A percentile compares a stretch with the other conserved stretches of the same genome.
Conservation (phyloP, 2,888 invertebrate genomes). For the Dryococelus australis region DNA sequence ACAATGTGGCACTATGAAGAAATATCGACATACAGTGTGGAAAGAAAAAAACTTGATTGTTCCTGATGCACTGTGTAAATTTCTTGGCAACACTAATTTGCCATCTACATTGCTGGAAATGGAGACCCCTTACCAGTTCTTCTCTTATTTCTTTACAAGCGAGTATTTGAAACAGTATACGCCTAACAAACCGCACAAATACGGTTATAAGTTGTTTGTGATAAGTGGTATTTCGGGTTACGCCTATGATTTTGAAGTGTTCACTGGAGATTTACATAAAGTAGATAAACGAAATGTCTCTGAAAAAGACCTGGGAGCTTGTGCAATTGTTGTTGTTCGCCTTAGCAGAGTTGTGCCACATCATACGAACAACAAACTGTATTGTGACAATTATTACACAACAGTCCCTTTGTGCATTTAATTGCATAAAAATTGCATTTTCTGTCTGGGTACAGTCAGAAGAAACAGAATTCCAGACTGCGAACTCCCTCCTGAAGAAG, state of each 20-base stretch:
- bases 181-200: neutral
- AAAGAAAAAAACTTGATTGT: too few relatives aligned
- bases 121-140: neutral
- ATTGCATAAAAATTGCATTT: constrained; percentile 49
- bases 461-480: too few relatives aligned
- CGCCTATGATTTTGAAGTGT: too few relatives aligned
- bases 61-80: neutral
- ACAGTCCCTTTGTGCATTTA: neutral
- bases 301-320: neutral
- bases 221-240: too few relatives aligned
- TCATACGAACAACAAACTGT: neutral
- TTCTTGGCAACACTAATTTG: neutral
- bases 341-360: neutral
- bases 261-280: too few relatives aligned
- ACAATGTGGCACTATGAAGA: too few relatives aligned
- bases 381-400: neutral
- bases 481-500: too few relatives aligned
- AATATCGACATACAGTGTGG: too few relatives aligned
- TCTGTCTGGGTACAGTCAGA: constrained; percentile 52
- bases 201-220: too few relatives aligned
- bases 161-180: neutral
- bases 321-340: neutral
- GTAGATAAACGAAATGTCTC: too few relatives aligned
- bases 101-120: neutral
- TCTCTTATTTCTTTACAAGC: too few relatives aligned